Percentiles rank a stretch among this genome's conserved stretches.
phyloP scores from a whole-genome alignment of 1,140 invertebrate genomes.

The Prorops nasuta region DNA sequence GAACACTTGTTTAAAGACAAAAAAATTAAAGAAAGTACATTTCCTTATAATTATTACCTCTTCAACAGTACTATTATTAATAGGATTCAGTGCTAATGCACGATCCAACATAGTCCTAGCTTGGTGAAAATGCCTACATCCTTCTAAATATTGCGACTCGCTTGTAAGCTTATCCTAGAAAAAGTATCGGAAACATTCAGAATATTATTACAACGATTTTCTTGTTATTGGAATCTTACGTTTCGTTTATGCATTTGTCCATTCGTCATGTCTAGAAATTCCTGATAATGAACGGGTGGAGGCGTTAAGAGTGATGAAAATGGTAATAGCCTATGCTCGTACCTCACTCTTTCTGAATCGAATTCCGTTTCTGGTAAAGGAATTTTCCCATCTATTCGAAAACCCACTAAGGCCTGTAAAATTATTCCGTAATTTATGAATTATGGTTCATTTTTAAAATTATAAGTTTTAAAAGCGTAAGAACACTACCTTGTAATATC shows the following conservation, averaged over 20 bases:
- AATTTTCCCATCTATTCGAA: constrained; percentile 70
- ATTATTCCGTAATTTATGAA: constrained; percentile 1
- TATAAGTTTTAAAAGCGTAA: constrained; percentile 9
- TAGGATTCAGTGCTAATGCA: constrained; percentile 43
- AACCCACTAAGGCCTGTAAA: constrained; percentile 70
- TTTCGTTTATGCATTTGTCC: constrained; percentile 49
- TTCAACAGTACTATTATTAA: constrained; percentile 71
- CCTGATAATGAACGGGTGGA: constrained; percentile 83
- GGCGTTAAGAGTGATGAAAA: constrained; percentile 85
- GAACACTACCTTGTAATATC: constrained; percentile 82
- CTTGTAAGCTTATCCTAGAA: constrained; percentile 44
- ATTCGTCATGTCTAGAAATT: constrained; percentile 73
- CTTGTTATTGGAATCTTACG: constrained; percentile 43
- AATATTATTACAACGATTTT: constrained; percentile 5
- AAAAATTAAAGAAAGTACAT: constrained; percentile 5
- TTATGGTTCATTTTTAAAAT: constrained; percentile 48
- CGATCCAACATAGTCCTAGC: constrained; percentile 81
- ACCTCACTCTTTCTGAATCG: constrained; percentile 90
- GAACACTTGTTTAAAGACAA: constrained; percentile 3
- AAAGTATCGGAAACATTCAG: constrained; percentile 2
- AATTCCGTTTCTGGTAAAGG: constrained; percentile 81
- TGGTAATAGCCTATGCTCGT: constrained; percentile 90
- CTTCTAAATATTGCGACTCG: constrained; percentile 67
- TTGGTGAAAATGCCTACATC: constrained; percentile 89
- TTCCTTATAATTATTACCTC: constrained; percentile 63